A percentile compares a stretch with the other conserved stretches of the same genome.
Evolutionary conservation across 2,888 invertebrate species (phyloP).

Genomic region (Pocota personata): DNA sequence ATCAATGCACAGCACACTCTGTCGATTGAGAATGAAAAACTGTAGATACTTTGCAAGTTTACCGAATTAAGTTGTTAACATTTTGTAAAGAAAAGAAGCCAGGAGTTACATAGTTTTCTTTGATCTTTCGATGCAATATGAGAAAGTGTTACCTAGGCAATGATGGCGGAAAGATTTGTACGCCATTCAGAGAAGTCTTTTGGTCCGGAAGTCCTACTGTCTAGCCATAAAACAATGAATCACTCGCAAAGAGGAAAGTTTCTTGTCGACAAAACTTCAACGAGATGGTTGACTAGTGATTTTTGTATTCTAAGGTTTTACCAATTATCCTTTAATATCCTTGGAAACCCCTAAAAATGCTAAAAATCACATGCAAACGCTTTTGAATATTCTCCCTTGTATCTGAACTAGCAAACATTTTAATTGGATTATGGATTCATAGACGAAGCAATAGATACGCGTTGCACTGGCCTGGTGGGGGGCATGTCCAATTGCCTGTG

Average conservation of each 20-base stretch:
- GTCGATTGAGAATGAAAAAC: background rate
- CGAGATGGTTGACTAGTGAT: background rate
- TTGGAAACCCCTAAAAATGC: background rate
- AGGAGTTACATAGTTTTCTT: slow-evolving; percentile 57
- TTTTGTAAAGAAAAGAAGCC: slow-evolving; percentile 42
- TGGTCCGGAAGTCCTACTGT: slow-evolving; percentile 47
- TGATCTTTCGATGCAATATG: slow-evolving; percentile 41
- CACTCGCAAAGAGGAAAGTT: slow-evolving; percentile 21
- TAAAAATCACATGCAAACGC: background rate
- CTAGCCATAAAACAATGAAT: slow-evolving; percentile 58
- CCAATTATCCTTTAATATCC: slow-evolving; percentile 34
- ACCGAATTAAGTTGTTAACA: slow-evolving; percentile 68
- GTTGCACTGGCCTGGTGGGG: background rate
- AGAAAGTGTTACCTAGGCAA: slow-evolving; percentile 42
- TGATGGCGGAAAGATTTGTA: slow-evolving; percentile 29
- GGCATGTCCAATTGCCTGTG: slow-evolving; percentile 61
- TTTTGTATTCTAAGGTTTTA: background rate
- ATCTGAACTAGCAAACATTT: slow-evolving; percentile 35
- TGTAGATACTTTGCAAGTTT: slow-evolving; percentile 20
- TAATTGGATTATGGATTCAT: slow-evolving; percentile 70
- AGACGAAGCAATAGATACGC: slow-evolving; percentile 32
- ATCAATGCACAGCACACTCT: slow-evolving; percentile 34
- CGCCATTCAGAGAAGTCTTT: slow-evolving; percentile 17
- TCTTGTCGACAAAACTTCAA: slow-evolving; percentile 28
- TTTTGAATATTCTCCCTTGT: background rate